Evolutionary conservation across 2,888 invertebrate genomes (phyloP).

Genomic region (Therioaphis trifolii): DNA sequence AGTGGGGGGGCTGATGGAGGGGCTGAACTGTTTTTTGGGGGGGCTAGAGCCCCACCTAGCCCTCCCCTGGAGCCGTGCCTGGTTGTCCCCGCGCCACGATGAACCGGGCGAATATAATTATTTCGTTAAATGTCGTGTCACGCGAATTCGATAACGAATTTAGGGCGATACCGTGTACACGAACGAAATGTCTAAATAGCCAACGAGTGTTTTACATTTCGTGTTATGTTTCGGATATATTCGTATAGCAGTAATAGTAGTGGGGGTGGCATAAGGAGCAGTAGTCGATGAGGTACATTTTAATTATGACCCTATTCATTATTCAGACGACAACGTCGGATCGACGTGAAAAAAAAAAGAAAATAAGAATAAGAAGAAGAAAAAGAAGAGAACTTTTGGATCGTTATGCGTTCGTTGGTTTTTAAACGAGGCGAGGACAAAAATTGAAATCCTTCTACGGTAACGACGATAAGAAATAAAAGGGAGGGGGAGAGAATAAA

Average conservation of each 20-base stretch:
- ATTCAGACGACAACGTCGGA: neutral
- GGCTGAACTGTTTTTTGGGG: too few relatives aligned
- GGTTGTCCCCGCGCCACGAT: too few relatives aligned
- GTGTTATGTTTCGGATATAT: neutral
- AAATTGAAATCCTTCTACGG: constrained; percentile 25
- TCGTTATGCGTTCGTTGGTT: neutral
- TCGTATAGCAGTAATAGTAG: too few relatives aligned
- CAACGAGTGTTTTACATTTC: neutral
- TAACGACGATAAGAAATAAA: neutral
- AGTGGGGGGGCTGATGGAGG: too few relatives aligned
- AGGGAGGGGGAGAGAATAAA: neutral
- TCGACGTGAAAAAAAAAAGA: neutral
- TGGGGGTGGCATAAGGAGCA: too few relatives aligned
- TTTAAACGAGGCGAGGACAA: constrained; percentile 16
- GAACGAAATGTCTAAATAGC: neutral
- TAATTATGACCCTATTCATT: constrained; percentile 24
- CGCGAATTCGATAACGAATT: too few relatives aligned
- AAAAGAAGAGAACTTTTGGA: neutral
- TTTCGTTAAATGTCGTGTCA: too few relatives aligned
- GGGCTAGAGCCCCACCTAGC: too few relatives aligned
- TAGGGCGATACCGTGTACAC: too few relatives aligned
- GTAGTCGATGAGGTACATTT: neutral
- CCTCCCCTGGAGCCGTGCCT: too few relatives aligned
- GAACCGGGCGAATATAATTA: too few relatives aligned
- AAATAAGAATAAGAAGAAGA: neutral